A percentile compares a stretch with the other conserved stretches of the same genome.
phyloP scores from a whole-genome alignment of 2,888 invertebrate species.

The Amblyjoppa proteus region DNA sequence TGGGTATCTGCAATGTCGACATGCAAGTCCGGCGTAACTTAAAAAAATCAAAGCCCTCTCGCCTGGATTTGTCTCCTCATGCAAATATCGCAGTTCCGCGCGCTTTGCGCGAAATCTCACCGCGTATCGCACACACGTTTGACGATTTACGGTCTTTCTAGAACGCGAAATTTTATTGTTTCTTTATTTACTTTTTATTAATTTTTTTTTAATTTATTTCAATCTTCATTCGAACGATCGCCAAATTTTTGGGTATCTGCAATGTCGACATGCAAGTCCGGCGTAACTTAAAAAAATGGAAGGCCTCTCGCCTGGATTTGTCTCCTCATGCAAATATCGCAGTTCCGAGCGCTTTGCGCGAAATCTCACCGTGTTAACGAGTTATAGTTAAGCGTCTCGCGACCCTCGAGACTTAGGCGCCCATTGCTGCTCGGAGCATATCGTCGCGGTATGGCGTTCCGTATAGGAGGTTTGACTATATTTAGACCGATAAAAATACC shows the following conservation, averaged over 20 bases:
- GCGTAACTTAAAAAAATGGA: background rate
- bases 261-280: background rate
- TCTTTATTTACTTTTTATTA: no score
- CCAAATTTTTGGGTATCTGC: background rate
- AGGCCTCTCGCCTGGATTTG: background rate
- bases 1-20: no score
- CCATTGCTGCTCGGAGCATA: constrained; percentile 54
- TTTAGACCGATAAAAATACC: constrained; percentile 84
- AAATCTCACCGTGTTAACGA: constrained; percentile 50
- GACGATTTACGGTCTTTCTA: no score
- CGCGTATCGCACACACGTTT: no score
- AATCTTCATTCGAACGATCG: background rate
- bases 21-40: no score
- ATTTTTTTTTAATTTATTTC: no score
- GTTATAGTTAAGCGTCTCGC: constrained; percentile 46
- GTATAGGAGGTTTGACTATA: constrained; percentile 83
- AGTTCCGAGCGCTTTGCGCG: background rate
- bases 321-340: background rate
- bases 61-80: no score
- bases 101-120: no score
- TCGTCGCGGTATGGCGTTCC: constrained; percentile 79
- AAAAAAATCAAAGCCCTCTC: no score
- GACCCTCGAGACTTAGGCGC: constrained; percentile 44
- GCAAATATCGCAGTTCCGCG: no score
- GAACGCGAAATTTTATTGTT: no score